Conservation (phyloP, 35 echinoderm and acorn worm species). For the Diadema setosum region DNA sequence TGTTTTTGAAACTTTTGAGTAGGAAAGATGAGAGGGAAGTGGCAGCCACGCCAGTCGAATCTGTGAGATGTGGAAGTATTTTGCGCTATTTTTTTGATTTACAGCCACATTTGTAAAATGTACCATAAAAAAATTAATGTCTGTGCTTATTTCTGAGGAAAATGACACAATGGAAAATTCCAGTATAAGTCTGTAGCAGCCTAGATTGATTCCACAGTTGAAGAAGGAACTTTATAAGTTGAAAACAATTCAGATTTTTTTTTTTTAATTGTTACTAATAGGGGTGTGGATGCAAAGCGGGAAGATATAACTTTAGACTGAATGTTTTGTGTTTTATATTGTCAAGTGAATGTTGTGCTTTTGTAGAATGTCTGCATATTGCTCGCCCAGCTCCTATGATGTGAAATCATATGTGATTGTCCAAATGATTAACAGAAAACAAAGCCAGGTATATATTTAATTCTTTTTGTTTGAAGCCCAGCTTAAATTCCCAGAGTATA, state of each 20-base stretch:
- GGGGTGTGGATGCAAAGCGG: no score
- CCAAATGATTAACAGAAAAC: background rate
- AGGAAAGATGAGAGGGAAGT: background rate
- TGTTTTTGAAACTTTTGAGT: background rate
- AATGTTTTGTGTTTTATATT: background rate
- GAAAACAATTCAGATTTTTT: no score
- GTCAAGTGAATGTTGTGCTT: background rate
- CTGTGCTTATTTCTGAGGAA: background rate
- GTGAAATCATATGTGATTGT: background rate
- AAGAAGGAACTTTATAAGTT: no score
- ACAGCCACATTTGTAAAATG: background rate
- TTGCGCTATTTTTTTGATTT: background rate
- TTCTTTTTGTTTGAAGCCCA: background rate
- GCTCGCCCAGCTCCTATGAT: background rate
- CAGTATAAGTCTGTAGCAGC: no score
- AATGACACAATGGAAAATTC: no score
- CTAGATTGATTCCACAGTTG: no score
- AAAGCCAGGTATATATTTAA: background rate
- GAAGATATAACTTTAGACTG: no score
- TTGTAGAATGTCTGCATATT: slow-evolving; percentile 15
- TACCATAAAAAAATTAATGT: background rate
- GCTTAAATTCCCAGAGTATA: background rate
- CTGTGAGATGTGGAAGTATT: background rate
- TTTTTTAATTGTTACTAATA: no score
- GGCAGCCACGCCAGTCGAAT: no score